Base-by-base conservation (phyloP, 2,888 invertebrate species). In the Mimumesa dahlbomi region DNA sequence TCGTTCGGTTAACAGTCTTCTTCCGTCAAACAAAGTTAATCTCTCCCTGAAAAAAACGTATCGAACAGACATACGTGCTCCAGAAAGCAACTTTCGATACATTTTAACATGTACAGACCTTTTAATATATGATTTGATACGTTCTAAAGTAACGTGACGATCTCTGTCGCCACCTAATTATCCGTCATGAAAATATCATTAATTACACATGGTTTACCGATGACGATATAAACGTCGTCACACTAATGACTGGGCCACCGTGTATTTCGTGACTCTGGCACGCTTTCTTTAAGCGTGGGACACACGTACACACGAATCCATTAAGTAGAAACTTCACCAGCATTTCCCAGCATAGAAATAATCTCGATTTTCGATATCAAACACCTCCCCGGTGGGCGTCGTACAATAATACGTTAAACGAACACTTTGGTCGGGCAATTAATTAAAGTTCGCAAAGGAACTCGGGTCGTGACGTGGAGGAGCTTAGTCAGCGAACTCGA, bases 131-230 rank as follows among this genome's bases (percentile, higher is more conserved):
- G n/a, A n/a, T n/a, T n/a, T n/a, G n/a, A n/a, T n/a, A n/a, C n/a
- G n/a, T n/a, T n/a, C n/a, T n/a, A n/a, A n/a, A n/a, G n/a, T n/a
- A n/a, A n/a, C n/a, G n/a, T n/a, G n/a, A n/a, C n/a, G n/a, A n/a
- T n/a, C n/a, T n/a, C n/a, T n/a, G n/a, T n/a, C n/a, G n/a, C 14
- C 9, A 16, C 14, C 22, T 21, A 43, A 63, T 66, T 63, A 63
- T 49, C 18, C 9, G 19, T 6, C 43, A 43, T 25, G 29, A 54
- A 54, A 19, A 54, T 63, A 34, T 52, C 53, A 46, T 61, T n/a
- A 52, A 52, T 61, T 40, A 21, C 19, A 29, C 5, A n/a, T 25
- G 11, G 1, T n/a, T 0, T 11, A 6, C 9, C 31, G 1, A n/a
- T 11, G 25, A 14, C 14, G 11, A 16, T 19, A 16, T 42, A 5